Percentiles rank a stretch among this genome's conserved stretches.
Evolutionary conservation across 1,140 invertebrate species (phyloP).

Genomic region (Stegodyphus dumicola): DNA sequence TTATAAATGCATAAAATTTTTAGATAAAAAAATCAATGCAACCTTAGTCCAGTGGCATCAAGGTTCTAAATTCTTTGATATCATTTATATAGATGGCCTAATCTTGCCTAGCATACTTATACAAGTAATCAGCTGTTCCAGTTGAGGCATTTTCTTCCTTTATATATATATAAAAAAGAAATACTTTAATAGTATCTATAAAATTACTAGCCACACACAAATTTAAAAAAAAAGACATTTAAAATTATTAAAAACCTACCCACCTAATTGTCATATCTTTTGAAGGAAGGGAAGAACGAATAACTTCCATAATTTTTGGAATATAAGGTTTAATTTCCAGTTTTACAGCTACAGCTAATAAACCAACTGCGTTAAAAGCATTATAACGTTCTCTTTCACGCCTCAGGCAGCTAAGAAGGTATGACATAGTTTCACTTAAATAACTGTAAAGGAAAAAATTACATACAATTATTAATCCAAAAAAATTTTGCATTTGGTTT

Average conservation of each 20-base stretch:
- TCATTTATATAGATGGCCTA: constrained; percentile 82
- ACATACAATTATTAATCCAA: not conserved
- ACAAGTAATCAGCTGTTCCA: constrained; percentile 91
- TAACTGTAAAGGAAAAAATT: constrained; percentile 72
- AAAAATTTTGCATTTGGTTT: too few species aligned
- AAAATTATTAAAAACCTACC: not conserved
- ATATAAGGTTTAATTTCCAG: constrained; percentile 84
- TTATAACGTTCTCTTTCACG: constrained; percentile 85
- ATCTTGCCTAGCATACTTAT: constrained; percentile 91
- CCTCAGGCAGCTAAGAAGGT: constrained; percentile 80
- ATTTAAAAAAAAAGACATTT: too few species aligned
- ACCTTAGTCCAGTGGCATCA: constrained; percentile 87
- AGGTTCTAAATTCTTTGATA: constrained; percentile 87
- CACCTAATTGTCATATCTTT: constrained; percentile 70
- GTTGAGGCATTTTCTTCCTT: constrained; percentile 67
- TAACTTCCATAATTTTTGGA: constrained; percentile 86
- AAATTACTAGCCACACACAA: too few species aligned
- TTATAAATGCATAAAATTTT: not conserved
- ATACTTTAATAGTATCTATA: not conserved
- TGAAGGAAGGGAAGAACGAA: constrained; percentile 83
- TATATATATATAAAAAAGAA: not conserved
- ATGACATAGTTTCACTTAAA: constrained; percentile 80
- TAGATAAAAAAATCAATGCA: not conserved
- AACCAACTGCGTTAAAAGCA: constrained; percentile 90
- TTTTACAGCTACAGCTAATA: constrained; percentile 90